Evolutionary conservation across 2,888 invertebrate genomes (phyloP).

Genomic region (Anoplius nigerrimus): DNA sequence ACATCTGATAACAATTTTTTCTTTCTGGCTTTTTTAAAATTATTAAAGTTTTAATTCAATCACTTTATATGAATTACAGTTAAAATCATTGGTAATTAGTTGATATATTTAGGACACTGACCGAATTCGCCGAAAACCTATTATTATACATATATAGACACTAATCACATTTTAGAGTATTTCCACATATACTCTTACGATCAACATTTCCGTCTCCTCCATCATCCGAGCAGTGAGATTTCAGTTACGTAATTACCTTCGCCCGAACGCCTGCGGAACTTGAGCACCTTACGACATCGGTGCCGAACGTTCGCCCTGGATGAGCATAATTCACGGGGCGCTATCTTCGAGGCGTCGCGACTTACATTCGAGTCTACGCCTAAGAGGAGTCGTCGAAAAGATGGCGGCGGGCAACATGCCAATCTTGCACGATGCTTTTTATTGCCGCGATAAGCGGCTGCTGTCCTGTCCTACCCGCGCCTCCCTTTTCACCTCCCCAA

Average conservation of each 20-base stretch:
- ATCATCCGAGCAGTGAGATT: no score
- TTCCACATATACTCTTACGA: no score
- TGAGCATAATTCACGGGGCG: constrained; percentile 67
- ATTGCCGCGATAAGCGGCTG: constrained; percentile 68
- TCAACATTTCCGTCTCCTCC: no score
- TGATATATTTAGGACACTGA: no score
- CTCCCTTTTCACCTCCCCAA: constrained; percentile 8
- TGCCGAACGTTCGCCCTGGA: constrained; percentile 55
- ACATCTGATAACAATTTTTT: no score
- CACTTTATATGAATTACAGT: no score
- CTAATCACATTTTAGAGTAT: no score
- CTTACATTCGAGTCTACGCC: constrained; percentile 42
- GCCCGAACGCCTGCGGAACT: constrained; percentile 42
- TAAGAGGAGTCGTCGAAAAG: constrained; percentile 50
- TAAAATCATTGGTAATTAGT: no score
- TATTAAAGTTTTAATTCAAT: no score
- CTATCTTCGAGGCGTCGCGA: constrained; percentile 53
- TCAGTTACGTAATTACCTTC: background rate
- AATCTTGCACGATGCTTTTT: constrained; percentile 70
- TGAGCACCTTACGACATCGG: constrained; percentile 36
- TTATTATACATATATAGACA: no score
- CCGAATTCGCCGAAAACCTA: no score
- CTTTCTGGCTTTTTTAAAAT: no score
- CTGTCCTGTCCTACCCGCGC: constrained; percentile 26
- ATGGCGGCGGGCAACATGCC: constrained; percentile 66